Percentiles rank a stretch among this genome's conserved stretches.
Conservation (phyloP, 2,797 vertebrate genomes). For the Gambusia yucatana region DNA sequence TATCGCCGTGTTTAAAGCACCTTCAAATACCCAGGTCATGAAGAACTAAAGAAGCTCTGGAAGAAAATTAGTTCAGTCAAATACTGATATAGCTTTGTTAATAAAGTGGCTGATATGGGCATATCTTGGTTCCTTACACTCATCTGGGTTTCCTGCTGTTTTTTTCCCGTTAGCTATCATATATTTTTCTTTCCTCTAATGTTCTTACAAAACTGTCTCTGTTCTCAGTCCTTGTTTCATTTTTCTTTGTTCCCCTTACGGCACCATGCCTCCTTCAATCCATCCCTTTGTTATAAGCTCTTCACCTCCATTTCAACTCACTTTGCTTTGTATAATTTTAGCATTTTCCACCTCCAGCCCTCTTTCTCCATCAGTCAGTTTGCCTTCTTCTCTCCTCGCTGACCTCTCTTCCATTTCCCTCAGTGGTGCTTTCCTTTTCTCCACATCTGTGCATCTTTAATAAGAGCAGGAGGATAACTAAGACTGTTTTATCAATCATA, state of each 20-base stretch:
- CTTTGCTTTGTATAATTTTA: constrained; percentile 8
- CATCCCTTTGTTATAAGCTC: constrained; percentile 2
- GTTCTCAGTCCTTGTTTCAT: constrained; percentile 4
- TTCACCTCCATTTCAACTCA: constrained; percentile 21
- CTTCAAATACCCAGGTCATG: not conserved
- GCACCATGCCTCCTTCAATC: constrained; percentile 3
- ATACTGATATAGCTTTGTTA: not conserved
- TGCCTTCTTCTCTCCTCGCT: constrained; percentile 30
- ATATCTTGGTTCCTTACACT: not conserved
- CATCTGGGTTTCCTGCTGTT: not conserved
- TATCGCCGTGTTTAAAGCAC: not conserved
- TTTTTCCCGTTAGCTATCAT: not conserved
- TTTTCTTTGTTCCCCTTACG: not conserved
- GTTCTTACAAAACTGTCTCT: constrained; percentile 9
- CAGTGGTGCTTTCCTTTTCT: constrained; percentile 42
- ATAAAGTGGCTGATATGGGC: not conserved
- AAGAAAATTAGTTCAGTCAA: not conserved
- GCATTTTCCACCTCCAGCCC: constrained; percentile 25
- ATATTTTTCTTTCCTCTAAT: not conserved
- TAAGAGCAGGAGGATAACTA: constrained; percentile 51
- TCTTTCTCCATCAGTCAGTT: constrained; percentile 34
- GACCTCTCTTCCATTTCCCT: constrained; percentile 43
- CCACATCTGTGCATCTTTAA: constrained; percentile 68
- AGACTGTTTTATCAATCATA: constrained; percentile 63
- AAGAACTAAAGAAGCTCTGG: not conserved